Evolutionary conservation across 1,140 invertebrate genomes (phyloP), one percentile per base, ranked within the genome.

Genomic region (Drosophila kohkoa): DNA sequence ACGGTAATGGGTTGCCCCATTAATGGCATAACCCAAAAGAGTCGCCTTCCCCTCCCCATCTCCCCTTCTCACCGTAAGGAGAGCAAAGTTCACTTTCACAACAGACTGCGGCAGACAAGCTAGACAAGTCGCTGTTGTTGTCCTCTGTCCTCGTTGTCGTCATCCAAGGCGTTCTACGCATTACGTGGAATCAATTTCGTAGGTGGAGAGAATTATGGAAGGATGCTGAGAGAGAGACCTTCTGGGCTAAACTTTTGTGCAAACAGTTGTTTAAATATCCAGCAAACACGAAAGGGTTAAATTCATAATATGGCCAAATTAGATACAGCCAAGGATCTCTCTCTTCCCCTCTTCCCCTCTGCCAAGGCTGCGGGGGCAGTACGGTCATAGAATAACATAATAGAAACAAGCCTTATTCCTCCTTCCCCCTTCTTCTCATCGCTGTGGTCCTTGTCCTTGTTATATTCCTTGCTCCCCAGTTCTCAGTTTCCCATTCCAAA

Each of bases 181-280:
- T 87, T 88, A 80, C 55, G 43, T 54, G 51, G 81, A 88, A 89
- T 89, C 80, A 88, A 88, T 89, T 88, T 78, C 79, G 55, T 13
- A 57, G 48, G 41, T 63, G 63, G 41, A 16, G 58, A 87, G 20
- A 88, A 83, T 89, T 88, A 89, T 89, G 85, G 20, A 25, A 88
- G 66, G 38, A 41, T 25, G 58, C 38, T 51, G 71, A 32, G 38
- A 2, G 13, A 5, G 5, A 85, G 85, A 88, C 85, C 85, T 88
- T 89, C 81, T 68, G 63, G 85, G 85, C 52, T 88, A 88, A 88
- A 88, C 85, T 88, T 88, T 88, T 88, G 85, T 89, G 85, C 85
- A 89, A 88, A 88, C 85, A 88, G 81, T 88, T 88, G 85, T 88
- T 88, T 85, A 85, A 88, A 88, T 88, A 85, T 88, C 85, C 86